Base-by-base conservation (phyloP, 1,140 invertebrate genomes). In the Anoplophora glabripennis region DNA sequence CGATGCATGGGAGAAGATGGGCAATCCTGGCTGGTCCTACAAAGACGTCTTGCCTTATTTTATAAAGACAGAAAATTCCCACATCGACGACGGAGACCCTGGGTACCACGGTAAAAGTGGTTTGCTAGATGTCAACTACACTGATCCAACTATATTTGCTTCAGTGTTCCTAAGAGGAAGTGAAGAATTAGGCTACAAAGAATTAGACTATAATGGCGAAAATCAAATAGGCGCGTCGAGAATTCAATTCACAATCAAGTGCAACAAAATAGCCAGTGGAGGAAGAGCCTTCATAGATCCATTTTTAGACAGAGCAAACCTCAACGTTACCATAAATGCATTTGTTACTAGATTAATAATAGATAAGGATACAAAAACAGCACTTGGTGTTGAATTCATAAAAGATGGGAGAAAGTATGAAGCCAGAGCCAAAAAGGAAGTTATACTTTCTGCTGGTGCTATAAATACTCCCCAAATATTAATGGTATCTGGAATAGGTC, bases 21-120 rank as follows among this genome's bases (percentile, higher is more conserved):
- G 89, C 0, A 93, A 93, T 62, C 68, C 76, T 1, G 89, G 88
- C 0, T 96, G 93, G 93, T 85, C 85, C 35, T 95, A 89, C 72
- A 79, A 87, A 11, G 86, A 91, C 48, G 83, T 92, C 0, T 74
- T 93, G 0, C 86, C 86, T 0, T 93, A 92, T 68, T 94, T 93
- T 70, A 86, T 85, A 64, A 92, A 92, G 72, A 83, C 85, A 0
- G 86, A 92, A 76, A 83, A 89, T 54, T 84, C 87, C 68, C 73
- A 82, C 65, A 83, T 84, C 77, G 78, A 0, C 79, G 17, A 83
- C 48, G 72, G 82, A 49, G 80, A 79, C 41, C 75, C 72, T 0
- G 74, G 14, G 17, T 63, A 38, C 64, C 84, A 86, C 61, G 80
- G 80, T 10, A 77, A 69, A 54, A 73, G 76, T n/a, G 85, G 84